phyloP scores from a whole-genome alignment of 2,113 vertebrate species.

The Phocoena phocoena region DNA sequence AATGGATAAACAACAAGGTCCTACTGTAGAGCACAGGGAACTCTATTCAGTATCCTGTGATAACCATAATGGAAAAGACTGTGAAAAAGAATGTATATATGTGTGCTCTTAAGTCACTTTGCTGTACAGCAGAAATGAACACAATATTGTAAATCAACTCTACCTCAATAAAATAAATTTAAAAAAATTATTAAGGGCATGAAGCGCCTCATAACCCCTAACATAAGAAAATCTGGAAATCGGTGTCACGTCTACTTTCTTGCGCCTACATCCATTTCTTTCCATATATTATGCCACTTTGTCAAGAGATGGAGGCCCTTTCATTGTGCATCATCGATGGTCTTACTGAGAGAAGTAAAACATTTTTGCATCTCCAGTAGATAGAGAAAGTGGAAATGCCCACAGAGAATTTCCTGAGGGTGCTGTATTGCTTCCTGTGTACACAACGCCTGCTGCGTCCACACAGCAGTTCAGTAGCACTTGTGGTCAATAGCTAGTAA shows the following conservation, averaged over 20 bases:
- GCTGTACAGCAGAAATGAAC: too few relatives aligned
- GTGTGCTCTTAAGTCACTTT: too few relatives aligned
- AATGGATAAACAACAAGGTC: too few relatives aligned
- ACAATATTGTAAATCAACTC: too few relatives aligned
- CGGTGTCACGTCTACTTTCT: not conserved
- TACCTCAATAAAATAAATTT: too few relatives aligned
- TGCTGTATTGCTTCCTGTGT: accelerated
- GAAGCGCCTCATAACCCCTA: not conserved
- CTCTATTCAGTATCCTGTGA: too few relatives aligned
- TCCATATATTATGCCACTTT: not conserved
- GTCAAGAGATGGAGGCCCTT: not conserved
- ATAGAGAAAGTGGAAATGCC: not conserved
- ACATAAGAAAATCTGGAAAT: not conserved
- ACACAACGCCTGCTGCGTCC: too few relatives aligned
- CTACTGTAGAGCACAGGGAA: too few relatives aligned
- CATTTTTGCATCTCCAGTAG: not conserved
- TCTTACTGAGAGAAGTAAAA: not conserved
- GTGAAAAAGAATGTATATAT: too few relatives aligned
- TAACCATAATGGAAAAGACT: too few relatives aligned
- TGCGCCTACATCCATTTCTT: not conserved
- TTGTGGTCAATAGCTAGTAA: not conserved
- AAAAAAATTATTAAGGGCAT: not conserved
- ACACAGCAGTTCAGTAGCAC: not conserved
- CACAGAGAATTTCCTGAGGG: not conserved
- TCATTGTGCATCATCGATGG: not conserved